phyloP scores from a whole-genome alignment of 2,113 vertebrate genomes.

The Zootoca vivipara region DNA sequence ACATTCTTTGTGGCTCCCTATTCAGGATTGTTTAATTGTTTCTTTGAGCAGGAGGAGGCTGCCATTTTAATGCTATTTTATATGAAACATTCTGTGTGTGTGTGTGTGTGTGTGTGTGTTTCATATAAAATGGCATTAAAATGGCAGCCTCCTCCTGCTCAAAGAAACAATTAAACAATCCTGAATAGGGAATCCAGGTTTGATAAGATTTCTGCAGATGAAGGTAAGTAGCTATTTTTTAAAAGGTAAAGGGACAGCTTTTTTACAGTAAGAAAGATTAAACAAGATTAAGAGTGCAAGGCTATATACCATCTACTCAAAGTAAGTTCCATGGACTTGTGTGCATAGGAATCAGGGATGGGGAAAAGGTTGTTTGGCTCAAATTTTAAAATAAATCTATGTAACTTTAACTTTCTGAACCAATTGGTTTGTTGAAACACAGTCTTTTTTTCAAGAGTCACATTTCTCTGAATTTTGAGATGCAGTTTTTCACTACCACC shows the following conservation, averaged over 20 bases:
- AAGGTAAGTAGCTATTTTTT: not conserved
- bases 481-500: too few species aligned
- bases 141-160: not conserved
- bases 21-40: conserved; percentile 7
- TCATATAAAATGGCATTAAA: conserved; percentile 36
- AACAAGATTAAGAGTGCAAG: not conserved
- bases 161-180: conserved; percentile 28
- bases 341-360: not conserved
- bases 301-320: not conserved
- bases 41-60: conserved; percentile 24
- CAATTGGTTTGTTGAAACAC: too few species aligned
- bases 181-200: not conserved
- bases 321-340: not conserved
- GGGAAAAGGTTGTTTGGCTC: too few species aligned
- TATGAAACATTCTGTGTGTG: conserved; percentile 48
- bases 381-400: too few species aligned
- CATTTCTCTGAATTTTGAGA: too few species aligned
- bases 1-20: conserved; percentile 18
- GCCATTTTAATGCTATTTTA: conserved; percentile 24
- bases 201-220: not conserved
- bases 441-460: too few species aligned
- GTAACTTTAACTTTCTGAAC: too few species aligned
- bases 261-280: not conserved
- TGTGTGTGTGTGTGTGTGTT: too few species aligned
- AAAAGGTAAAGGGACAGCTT: not conserved